Evolutionary conservation across 2,888 invertebrate species (phyloP), one percentile per base, ranked within the genome.

Genomic region (Tillus elongatus): DNA sequence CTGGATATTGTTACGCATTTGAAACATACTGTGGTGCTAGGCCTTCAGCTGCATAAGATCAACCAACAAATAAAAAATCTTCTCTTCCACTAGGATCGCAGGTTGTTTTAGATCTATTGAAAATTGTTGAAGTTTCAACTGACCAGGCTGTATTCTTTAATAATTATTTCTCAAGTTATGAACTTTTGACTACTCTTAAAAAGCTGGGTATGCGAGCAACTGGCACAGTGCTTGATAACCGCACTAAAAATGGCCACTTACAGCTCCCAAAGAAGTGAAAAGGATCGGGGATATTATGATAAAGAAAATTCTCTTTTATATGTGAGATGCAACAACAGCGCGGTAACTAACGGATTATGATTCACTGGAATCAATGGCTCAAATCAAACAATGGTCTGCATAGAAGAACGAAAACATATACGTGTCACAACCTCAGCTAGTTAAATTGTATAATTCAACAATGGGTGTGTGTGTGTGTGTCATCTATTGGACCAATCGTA

Each of bases 401-500:
- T 28, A 27, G 15, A 6, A 37, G 27, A 27, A 37, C 2, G 13
- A 37, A 13, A 14, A 28, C n/a, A 11, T 30, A n/a, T 11, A 3
- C 11, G 35, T 41, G 9, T 9, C 19, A 24, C 40, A 39, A 33
- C 45, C 41, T 11, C 41, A 4, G 45, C n/a, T n/a, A n/a, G n/a
- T n/a, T n/a, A n/a, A n/a, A n/a, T n/a, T n/a, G n/a, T n/a, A n/a
- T n/a, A n/a, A n/a, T n/a, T n/a, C n/a, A n/a, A n/a, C n/a, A n/a
- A n/a, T n/a, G n/a, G n/a, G n/a, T n/a, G n/a, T n/a, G n/a, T n/a
- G n/a, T n/a, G n/a, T n/a, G n/a, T n/a, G n/a, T n/a, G n/a, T n/a
- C n/a, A n/a, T n/a, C n/a, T n/a, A n/a, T n/a, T n/a, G n/a, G n/a
- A n/a, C n/a, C n/a, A n/a, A n/a, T n/a, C n/a, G n/a, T n/a, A n/a